These are phyloP conservation scores for Osmerus eperlanus DNA, from an alignment of 2,113 vertebrate genomes.

Conservation along the genomic window DNA sequence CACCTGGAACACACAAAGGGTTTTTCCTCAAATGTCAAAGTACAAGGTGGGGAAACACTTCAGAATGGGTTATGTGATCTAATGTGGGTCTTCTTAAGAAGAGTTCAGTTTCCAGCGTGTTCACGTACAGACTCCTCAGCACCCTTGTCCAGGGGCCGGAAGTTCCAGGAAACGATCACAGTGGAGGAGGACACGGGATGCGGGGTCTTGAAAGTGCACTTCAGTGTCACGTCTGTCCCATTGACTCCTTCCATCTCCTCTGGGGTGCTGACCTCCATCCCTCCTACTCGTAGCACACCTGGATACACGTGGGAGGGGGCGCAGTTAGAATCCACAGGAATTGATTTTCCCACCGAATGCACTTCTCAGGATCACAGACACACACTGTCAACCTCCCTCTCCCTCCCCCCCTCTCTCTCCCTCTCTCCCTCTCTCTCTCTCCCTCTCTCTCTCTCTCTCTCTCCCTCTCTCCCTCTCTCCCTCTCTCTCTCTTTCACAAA, in stretches of 20 bases:
- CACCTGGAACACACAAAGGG: conserved; percentile 63
- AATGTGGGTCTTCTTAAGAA: background rate
- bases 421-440: background rate
- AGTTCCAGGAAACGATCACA: conserved; percentile 80
- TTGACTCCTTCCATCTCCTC: conserved; percentile 78
- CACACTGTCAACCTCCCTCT: background rate
- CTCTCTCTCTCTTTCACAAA: background rate
- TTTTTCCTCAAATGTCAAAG: background rate
- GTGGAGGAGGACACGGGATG: conserved; percentile 57
- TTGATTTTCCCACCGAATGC: background rate
- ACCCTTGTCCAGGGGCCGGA: conserved; percentile 68
- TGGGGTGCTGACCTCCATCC: conserved; percentile 75
- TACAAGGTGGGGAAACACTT: background rate
- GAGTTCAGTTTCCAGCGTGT: background rate
- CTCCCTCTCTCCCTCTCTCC: background rate
- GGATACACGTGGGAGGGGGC: conserved; percentile 13
- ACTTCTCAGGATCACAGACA: background rate
- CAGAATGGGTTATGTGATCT: background rate
- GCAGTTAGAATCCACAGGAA: background rate
- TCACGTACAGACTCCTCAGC: conserved; percentile 76
- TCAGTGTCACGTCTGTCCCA: conserved; percentile 80
- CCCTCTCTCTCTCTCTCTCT: no score
- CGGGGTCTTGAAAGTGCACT: conserved; percentile 85
- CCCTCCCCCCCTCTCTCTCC: no score
- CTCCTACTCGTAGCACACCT: conserved; percentile 64